phyloP scores from a whole-genome alignment of 2,888 invertebrate genomes.

The Cephus pygmeus region DNA sequence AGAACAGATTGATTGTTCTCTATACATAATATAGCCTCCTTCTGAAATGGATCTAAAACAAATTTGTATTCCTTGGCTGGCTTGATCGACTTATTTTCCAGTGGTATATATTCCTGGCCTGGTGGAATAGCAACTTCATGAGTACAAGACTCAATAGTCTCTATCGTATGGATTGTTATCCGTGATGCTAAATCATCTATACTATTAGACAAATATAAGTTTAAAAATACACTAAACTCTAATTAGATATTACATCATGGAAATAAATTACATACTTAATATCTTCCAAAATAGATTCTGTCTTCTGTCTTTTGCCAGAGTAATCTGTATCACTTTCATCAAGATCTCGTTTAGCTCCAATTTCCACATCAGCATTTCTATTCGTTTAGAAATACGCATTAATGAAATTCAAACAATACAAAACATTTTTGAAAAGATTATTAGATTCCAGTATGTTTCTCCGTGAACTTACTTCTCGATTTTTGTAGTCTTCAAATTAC shows the following conservation, averaged over 20 bases:
- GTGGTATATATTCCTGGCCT: conserved; percentile 79
- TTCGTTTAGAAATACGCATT: not conserved
- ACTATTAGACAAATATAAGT: conserved; percentile 65
- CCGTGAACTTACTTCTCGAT: conserved; percentile 25
- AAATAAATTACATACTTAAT: conserved; percentile 51
- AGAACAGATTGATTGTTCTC: conserved; percentile 98
- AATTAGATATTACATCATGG: conserved; percentile 8
- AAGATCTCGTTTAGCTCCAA: conserved; percentile 38
- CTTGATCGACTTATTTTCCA: conserved; percentile 71
- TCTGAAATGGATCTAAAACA: conserved; percentile 96
- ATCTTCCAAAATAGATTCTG: conserved; percentile 53
- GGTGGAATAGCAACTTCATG: conserved; percentile 97
- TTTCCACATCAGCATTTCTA: conserved; percentile 25
- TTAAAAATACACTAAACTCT: conserved; percentile 11
- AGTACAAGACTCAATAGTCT: conserved; percentile 91
- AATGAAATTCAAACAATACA: conserved; percentile 12
- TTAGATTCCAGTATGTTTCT: not conserved
- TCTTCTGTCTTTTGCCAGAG: conserved; percentile 46
- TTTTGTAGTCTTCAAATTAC: conserved; percentile 21
- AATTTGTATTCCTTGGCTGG: conserved; percentile 96
- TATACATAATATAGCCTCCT: conserved; percentile 94
- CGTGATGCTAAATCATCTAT: conserved; percentile 82
- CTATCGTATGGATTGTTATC: conserved; percentile 88
- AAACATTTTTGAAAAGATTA: not conserved
- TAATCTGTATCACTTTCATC: conserved; percentile 32